Percentiles rank a stretch among this genome's conserved stretches.
phyloP scores from a whole-genome alignment of 2,797 vertebrate genomes.

The Sebastes taczanowskii region DNA sequence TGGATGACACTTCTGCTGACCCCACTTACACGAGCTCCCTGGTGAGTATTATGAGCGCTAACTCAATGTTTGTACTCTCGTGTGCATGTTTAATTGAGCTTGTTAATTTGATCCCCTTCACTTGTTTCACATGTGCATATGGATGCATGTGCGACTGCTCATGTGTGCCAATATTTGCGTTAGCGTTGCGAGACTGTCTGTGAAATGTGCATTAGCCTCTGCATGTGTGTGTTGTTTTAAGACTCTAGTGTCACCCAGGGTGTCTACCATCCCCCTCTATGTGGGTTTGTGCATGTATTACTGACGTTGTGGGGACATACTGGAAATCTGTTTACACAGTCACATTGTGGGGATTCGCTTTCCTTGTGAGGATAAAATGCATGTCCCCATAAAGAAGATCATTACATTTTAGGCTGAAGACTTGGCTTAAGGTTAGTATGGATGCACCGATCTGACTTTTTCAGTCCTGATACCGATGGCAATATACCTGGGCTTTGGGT shows the following conservation, averaged over 20 bases:
- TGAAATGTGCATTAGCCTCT: slow-evolving; percentile 51
- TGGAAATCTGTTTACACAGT: too few species aligned
- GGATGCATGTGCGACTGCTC: slow-evolving; percentile 37
- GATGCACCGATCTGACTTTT: too few species aligned
- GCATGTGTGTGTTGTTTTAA: slow-evolving; percentile 23
- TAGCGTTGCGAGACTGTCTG: slow-evolving; percentile 15
- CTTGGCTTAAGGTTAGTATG: too few species aligned
- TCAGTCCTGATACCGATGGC: too few species aligned
- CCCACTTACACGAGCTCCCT: slow-evolving; percentile 98
- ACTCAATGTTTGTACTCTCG: slow-evolving; percentile 11
- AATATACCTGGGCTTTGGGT: too few species aligned
- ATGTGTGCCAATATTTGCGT: slow-evolving; percentile 63
- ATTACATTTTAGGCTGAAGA: too few species aligned
- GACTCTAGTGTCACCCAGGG: slow-evolving; percentile 10
- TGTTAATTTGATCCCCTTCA: slow-evolving; percentile 41
- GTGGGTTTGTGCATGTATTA: not conserved
- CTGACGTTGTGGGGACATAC: too few species aligned
- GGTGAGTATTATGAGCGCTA: slow-evolving; percentile 78
- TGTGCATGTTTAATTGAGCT: slow-evolving; percentile 43
- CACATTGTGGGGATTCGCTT: too few species aligned
- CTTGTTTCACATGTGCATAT: slow-evolving; percentile 46
- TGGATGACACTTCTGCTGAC: slow-evolving; percentile 95
- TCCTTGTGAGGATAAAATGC: too few species aligned
- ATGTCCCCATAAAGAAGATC: too few species aligned
- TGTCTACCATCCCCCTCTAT: not conserved